Evolutionary conservation across 2,797 vertebrate genomes (phyloP).

Genomic region (Sebastiscus albofasciatus): DNA sequence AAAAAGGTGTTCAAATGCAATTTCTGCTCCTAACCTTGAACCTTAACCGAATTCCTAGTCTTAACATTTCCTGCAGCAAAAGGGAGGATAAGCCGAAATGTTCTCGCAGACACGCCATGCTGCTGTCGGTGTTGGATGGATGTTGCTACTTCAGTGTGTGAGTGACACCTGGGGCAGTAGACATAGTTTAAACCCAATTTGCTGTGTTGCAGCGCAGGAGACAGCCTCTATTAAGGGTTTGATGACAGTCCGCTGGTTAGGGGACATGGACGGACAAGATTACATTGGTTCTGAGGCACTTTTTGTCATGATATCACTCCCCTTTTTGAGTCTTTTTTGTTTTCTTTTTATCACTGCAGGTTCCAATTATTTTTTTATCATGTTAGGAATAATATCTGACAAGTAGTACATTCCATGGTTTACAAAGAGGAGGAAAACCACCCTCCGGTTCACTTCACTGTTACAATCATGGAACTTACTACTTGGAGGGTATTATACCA

Average conservation of each 20-base stretch:
- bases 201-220: constrained; percentile 49
- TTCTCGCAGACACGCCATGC: neutral
- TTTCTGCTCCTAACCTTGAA: neutral
- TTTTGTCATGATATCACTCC: neutral
- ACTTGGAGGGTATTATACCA: too few species aligned
- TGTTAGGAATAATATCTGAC: neutral
- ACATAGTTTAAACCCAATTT: constrained; percentile 57
- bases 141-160: constrained; percentile 17
- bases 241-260: constrained; percentile 22
- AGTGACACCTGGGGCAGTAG: constrained; percentile 35
- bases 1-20: neutral
- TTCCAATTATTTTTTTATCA: neutral
- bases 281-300: neutral
- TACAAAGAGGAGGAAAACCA: neutral
- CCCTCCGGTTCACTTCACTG: too few species aligned
- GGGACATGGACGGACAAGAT: neutral
- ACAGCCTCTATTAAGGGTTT: constrained; percentile 46
- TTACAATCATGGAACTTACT: neutral
- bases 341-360: neutral
- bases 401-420: neutral
- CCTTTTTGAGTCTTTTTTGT: neutral
- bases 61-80: neutral
- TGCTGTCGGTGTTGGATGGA: constrained; percentile 38
- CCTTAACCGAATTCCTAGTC: neutral
- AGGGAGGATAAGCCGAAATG: neutral